Base-by-base conservation (phyloP, 2,113 vertebrate species). In the Zosterops borbonicus region DNA sequence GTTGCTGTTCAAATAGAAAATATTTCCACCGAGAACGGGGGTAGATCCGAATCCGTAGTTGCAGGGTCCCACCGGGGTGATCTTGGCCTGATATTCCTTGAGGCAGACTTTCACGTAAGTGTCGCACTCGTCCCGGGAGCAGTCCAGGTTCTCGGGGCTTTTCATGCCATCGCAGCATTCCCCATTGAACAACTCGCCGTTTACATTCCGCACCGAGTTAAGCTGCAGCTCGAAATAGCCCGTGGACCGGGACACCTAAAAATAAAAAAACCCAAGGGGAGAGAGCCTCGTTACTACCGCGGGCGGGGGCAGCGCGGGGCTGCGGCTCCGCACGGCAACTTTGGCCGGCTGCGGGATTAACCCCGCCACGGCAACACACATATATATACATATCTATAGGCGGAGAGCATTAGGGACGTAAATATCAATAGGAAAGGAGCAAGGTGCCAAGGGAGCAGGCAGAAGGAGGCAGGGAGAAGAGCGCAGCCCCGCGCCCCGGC, bases 161-260 rank as follows among this genome's bases (percentile, higher is more conserved):
- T 95, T 96, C 82, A 93, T 95, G 79, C 98, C 98, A 94, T 99
- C 99, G 94, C 99, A 99, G 97, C 99, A 99, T 96, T 98, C 98
- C 60, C 99, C 99, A 97, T 95, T 99, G 87, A 97, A 97, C 94
- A 99, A 97, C 97, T 99, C 98, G 74, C 99, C 99, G 92, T 97
- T 97, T 62, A 97, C 98, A 98, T 99, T 99, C 93, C 98, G 98
- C 97, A 99, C 97, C 39, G 98, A 98, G 78, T 98, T 96, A 98
- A 99, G 94, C 98, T 99, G 99, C 96, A 99, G 98, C 98, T 99
- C 99, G 94, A 99, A 99, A 98, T 99, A 99, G 91, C 99, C 99
- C 90, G 98, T 98, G 95, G 98, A 98, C 92, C 97, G 97, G 92
- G 98, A 98, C 97, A 98, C 99, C 99, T 99, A 98, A 92, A 97